These are phyloP conservation scores for Pseudolaguvia tuberculata DNA, from an alignment of 2,113 vertebrate species.

Conservation along the genomic window DNA sequence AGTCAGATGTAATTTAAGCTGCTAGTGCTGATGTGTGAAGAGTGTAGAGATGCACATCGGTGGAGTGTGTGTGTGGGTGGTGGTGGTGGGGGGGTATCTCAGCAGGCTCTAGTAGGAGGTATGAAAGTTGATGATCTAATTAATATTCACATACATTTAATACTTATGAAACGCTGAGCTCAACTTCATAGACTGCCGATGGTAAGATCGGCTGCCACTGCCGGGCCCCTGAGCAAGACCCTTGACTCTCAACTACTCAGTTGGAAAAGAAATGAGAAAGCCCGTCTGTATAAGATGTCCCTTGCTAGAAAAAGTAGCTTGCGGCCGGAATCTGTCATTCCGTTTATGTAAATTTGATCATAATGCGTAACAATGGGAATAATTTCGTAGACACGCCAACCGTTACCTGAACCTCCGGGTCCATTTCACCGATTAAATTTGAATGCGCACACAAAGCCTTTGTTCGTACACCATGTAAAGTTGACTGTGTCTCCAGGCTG, in stretches of 20 bases:
- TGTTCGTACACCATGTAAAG: background rate
- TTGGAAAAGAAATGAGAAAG: background rate
- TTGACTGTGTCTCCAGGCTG: slow-evolving; percentile 10
- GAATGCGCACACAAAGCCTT: slow-evolving; percentile 27
- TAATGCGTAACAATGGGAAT: slow-evolving; percentile 21
- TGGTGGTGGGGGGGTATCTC: too few species aligned
- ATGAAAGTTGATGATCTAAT: background rate
- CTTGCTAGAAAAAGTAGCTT: slow-evolving; percentile 10
- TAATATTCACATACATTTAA: background rate
- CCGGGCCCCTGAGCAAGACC: too few species aligned
- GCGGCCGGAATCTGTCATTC: background rate
- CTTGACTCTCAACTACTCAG: too few species aligned
- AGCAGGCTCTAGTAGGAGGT: too few species aligned
- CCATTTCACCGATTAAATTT: slow-evolving; percentile 24
- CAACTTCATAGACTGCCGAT: too few species aligned
- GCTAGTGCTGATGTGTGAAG: background rate
- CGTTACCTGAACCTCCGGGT: background rate
- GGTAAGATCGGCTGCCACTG: too few species aligned
- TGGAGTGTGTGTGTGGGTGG: too few species aligned
- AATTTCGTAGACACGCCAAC: background rate
- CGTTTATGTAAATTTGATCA: slow-evolving; percentile 10
- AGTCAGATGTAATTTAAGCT: slow-evolving; percentile 3
- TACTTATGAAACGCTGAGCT: too few species aligned
- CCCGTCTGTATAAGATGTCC: slow-evolving; percentile 1
- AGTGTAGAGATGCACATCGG: too few species aligned